Conservation (phyloP, 2,113 vertebrate genomes). For the Mola mola region DNA sequence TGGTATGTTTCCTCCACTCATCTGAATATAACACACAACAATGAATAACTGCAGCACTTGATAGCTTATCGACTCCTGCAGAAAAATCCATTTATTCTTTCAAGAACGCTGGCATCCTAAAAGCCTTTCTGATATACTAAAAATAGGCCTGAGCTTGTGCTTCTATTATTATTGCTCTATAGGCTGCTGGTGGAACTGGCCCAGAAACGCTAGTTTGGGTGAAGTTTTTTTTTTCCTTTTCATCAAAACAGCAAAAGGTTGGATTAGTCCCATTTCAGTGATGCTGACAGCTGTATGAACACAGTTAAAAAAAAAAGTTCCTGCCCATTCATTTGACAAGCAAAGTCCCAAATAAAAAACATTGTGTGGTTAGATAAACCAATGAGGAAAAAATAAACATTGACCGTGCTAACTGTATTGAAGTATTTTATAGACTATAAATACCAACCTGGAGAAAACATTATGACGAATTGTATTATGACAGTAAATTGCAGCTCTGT, state of each 20-base stretch:
- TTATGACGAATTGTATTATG: too few species aligned
- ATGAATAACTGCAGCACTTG: conserved; percentile 1
- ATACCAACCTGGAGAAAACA: too few species aligned
- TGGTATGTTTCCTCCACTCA: background rate
- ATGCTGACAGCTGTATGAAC: conserved; percentile 3
- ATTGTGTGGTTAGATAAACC: too few species aligned
- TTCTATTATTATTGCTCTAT: conserved; percentile 61
- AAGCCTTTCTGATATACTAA: conserved; percentile 63
- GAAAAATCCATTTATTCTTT: conserved; percentile 58
- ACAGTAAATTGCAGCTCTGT: too few species aligned
- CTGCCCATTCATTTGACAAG: too few species aligned
- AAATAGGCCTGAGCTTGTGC: conserved; percentile 55
- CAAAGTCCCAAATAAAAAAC: too few species aligned
- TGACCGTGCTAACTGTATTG: too few species aligned
- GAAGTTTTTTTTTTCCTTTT: conserved; percentile 21
- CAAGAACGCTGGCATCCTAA: conserved; percentile 43
- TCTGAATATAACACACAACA: conserved; percentile 31
- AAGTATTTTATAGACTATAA: too few species aligned
- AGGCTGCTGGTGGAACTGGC: conserved; percentile 42
- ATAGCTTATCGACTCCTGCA: conserved; percentile 44
- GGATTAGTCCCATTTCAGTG: conserved; percentile 17
- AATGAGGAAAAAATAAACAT: too few species aligned
- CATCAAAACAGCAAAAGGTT: conserved; percentile 33
- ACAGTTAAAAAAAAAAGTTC: too few species aligned
- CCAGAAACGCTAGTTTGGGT: conserved; percentile 58